Conservation (phyloP, 2,113 vertebrate genomes). For the Cyphomyrus discorhynchus region DNA sequence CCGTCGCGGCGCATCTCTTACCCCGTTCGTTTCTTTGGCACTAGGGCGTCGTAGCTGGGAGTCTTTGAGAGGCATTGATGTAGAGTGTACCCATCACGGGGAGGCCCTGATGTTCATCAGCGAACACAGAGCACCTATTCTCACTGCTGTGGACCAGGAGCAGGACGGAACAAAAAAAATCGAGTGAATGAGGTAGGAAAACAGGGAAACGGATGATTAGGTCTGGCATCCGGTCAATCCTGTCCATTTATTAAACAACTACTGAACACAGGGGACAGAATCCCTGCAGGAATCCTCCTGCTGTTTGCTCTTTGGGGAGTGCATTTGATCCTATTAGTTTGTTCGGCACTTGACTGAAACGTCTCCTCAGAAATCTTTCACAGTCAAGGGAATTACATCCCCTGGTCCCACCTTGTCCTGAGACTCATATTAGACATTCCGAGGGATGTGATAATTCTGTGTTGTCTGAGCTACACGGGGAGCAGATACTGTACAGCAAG, state of each 20-base stretch:
- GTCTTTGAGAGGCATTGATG: neutral
- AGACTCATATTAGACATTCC: neutral
- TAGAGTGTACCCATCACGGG: neutral
- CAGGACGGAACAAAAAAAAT: neutral
- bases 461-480: neutral
- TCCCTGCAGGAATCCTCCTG: neutral
- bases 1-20: neutral
- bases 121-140: neutral
- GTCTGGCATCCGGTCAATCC: neutral
- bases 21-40: neutral
- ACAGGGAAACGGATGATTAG: neutral
- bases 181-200: neutral
- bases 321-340: neutral
- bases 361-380: neutral
- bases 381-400: constrained; percentile 18
- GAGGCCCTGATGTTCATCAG: neutral
- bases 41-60: neutral
- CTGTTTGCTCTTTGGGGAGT: constrained; percentile 2
- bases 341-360: neutral
- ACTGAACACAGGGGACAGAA: neutral
- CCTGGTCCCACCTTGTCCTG: neutral
- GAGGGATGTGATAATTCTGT: neutral
- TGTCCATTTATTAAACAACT: neutral
- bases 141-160: neutral
- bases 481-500: neutral